These are phyloP conservation scores for Lophotriccus pileatus DNA, from an alignment of 2,797 vertebrate species.

Conservation along the genomic window DNA sequence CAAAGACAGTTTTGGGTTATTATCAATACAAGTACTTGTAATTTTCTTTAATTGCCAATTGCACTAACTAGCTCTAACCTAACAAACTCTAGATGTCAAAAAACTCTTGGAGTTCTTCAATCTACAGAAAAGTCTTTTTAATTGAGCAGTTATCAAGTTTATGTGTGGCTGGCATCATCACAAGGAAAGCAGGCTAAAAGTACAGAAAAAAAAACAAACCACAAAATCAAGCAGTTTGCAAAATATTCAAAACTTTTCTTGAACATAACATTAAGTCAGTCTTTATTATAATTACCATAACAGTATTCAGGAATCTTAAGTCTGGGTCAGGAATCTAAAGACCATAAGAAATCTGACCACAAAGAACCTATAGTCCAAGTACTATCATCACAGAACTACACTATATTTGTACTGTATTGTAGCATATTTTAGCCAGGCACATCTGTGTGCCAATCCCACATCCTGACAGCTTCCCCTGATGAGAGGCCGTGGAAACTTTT, in stretches of 20 bases:
- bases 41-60: neutral
- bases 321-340: neutral
- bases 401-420: fast-evolving
- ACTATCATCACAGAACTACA: neutral
- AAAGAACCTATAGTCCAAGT: neutral
- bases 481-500: neutral
- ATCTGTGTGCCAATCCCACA: neutral
- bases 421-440: neutral
- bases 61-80: neutral
- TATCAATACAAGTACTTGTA: neutral
- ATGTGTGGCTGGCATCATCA: neutral
- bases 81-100: neutral
- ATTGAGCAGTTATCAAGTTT: neutral
- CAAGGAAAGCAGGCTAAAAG: neutral
- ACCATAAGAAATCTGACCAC: neutral
- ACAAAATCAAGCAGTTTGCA: neutral
- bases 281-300: neutral
- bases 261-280: neutral
- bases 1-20: neutral
- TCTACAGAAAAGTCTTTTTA: neutral
- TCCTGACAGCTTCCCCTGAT: neutral
- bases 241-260: neutral
- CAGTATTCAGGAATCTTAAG: neutral
- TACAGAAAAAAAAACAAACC: neutral
- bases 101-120: neutral